These are phyloP conservation scores for Podarcis muralis DNA, from an alignment of 2,113 vertebrate genomes.

Conservation along the genomic window DNA sequence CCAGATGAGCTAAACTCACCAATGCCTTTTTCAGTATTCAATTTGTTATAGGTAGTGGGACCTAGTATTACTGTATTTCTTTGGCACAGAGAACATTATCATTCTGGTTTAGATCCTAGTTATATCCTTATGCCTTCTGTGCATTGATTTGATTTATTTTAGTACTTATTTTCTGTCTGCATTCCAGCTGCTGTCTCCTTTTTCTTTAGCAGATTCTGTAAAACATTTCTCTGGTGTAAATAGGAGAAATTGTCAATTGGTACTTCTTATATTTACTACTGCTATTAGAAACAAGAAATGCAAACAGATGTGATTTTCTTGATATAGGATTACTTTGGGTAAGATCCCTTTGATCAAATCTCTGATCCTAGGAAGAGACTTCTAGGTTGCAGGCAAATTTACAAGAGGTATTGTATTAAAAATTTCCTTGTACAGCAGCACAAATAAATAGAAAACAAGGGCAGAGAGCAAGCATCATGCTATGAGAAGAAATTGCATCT, in stretches of 20 bases:
- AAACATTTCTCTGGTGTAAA: rapidly evolving
- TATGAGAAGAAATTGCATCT: constrained; percentile 48
- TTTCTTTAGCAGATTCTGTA: not conserved
- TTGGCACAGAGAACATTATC: not conserved
- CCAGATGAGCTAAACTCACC: too few species aligned
- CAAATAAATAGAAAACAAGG: constrained; percentile 47
- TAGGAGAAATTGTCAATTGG: not conserved
- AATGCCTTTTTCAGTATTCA: not conserved
- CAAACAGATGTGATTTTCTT: too few species aligned
- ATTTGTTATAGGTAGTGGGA: not conserved
- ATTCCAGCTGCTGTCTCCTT: not conserved
- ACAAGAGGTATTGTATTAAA: too few species aligned
- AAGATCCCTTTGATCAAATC: rapidly evolving
- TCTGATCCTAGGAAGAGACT: not conserved
- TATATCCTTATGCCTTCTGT: not conserved
- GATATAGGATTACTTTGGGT: rapidly evolving
- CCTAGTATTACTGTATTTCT: not conserved
- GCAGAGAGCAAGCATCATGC: not conserved
- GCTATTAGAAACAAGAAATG: rapidly evolving
- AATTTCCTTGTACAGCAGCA: constrained; percentile 1
- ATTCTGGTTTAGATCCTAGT: not conserved
- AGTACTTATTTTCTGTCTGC: not conserved
- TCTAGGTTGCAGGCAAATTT: not conserved
- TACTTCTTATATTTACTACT: not conserved
- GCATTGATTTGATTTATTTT: not conserved